Conservation (phyloP, 1,140 invertebrate species). For the Battus philenor region DNA sequence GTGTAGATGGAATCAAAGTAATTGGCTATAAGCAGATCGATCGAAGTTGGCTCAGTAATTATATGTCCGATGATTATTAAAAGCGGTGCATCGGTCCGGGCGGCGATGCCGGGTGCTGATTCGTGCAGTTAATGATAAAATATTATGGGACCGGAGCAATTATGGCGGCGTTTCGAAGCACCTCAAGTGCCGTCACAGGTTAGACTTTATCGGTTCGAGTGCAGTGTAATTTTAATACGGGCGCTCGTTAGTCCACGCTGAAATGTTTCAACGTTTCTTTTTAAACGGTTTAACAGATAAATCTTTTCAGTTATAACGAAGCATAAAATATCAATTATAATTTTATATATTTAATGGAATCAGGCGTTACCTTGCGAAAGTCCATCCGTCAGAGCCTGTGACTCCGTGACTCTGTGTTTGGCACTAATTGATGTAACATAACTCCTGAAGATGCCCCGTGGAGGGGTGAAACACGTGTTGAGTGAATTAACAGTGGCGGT, state of each 20-base stretch:
- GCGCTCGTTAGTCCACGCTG: not conserved
- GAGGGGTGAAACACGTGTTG: no score
- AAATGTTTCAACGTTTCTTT: no score
- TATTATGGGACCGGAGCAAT: constrained; percentile 2
- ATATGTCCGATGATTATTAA: constrained; percentile 3
- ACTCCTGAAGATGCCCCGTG: no score
- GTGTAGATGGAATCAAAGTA: constrained; percentile 1
- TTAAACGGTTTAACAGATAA: no score
- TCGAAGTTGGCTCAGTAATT: not conserved
- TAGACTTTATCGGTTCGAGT: not conserved
- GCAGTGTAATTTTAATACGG: constrained; percentile 1
- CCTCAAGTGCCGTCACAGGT: constrained; percentile 5
- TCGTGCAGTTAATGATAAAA: constrained; percentile 5
- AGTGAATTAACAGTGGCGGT: no score
- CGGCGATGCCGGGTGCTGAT: constrained; percentile 3
- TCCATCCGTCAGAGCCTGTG: no score
- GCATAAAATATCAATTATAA: no score
- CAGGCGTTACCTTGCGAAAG: no score
- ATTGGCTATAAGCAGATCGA: constrained; percentile 7
- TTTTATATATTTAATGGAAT: no score
- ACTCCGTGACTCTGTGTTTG: no score
- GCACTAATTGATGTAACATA: no score
- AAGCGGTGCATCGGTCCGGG: not conserved
- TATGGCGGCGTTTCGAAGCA: not conserved
- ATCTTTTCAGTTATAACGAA: no score